These are phyloP conservation scores for Uropetala carovei DNA, from an alignment of 2,888 invertebrate genomes.

Conservation along the genomic window DNA sequence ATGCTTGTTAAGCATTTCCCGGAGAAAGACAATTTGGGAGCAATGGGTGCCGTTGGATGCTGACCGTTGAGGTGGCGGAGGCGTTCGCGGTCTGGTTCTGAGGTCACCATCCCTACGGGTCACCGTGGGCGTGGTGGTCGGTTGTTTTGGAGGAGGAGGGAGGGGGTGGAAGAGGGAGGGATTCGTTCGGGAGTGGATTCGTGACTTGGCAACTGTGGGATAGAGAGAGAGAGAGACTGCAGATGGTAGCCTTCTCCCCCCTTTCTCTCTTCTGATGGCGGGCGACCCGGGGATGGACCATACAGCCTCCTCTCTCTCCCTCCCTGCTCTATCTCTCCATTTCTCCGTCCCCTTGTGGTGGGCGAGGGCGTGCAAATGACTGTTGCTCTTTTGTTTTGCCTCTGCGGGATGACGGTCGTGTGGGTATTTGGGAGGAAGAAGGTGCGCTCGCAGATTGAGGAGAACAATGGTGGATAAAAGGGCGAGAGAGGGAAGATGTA, in stretches of 20 bases:
- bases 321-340: no score
- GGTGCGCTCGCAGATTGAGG: neutral
- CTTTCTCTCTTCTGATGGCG: neutral
- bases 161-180: neutral
- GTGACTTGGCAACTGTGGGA: constrained; percentile 46
- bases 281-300: constrained; percentile 11
- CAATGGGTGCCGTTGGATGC: neutral
- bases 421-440: neutral
- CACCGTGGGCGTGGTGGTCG: constrained; percentile 56
- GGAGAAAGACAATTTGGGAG: neutral
- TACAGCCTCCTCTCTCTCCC: neutral
- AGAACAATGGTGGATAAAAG: neutral
- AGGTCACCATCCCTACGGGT: constrained; percentile 45
- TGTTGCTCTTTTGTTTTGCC: constrained; percentile 25
- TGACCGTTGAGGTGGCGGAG: constrained; percentile 18
- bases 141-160: neutral
- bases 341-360: constrained; percentile 9
- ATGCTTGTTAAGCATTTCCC: neutral
- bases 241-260: neutral
- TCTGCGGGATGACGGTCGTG: neutral
- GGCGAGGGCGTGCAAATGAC: neutral
- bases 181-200: neutral
- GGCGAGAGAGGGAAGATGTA: neutral
- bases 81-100: constrained; percentile 1
- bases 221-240: neutral